Conservation (phyloP, 2,113 vertebrate genomes). For the Bubo scandiacus region DNA sequence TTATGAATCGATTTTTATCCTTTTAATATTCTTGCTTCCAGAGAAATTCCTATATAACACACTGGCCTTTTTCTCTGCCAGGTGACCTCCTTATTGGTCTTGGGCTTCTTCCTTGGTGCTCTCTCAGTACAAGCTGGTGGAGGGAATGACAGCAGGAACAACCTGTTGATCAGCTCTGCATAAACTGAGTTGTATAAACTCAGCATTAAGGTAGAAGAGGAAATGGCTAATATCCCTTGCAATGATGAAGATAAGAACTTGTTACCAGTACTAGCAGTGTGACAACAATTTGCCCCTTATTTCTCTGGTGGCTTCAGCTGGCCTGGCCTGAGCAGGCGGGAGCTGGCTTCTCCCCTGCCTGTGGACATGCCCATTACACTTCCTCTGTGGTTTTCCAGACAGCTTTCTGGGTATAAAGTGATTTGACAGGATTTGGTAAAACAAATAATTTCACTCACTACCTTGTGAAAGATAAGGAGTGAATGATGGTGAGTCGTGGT, state of each 20-base stretch:
- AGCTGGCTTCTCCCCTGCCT: not conserved
- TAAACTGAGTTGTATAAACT: not conserved
- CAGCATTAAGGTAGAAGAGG: not conserved
- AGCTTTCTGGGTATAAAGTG: not conserved
- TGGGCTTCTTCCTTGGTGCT: not conserved
- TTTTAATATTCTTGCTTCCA: slow-evolving; percentile 27
- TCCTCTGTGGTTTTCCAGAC: not conserved
- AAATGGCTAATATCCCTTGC: not conserved
- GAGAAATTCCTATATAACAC: not conserved
- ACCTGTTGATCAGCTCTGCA: not conserved
- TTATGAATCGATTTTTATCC: not conserved
- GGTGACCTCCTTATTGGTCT: not conserved
- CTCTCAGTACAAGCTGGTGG: not conserved
- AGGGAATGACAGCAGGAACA: not conserved
- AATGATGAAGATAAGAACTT: not conserved
- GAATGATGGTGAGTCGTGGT: not conserved
- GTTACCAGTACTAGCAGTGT: not conserved
- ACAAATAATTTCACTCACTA: not conserved
- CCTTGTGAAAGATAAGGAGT: not conserved
- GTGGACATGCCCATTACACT: not conserved
- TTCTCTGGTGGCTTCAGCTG: not conserved
- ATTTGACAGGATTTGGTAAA: not conserved
- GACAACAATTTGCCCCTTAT: not conserved
- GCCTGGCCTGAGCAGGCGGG: not conserved
- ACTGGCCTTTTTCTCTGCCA: not conserved